Percentiles rank a stretch among this genome's conserved stretches.
phyloP scores from a whole-genome alignment of 2,113 vertebrate genomes.

The Callipepla californica region DNA sequence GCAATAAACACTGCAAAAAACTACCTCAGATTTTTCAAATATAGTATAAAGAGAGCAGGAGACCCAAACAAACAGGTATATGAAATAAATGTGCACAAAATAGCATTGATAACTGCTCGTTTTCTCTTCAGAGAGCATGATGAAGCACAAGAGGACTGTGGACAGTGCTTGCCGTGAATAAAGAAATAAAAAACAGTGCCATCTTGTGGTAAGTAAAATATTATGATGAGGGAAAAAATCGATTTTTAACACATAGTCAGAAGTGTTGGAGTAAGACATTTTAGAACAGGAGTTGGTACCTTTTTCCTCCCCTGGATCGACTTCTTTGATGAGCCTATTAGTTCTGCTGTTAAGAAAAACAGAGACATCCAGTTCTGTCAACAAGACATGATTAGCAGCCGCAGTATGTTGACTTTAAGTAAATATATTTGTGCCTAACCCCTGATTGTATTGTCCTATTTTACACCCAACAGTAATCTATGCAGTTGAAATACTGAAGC shows the following conservation, averaged over 20 bases:
- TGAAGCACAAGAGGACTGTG: background rate
- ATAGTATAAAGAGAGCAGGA: background rate
- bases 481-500: background rate
- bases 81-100: background rate
- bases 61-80: background rate
- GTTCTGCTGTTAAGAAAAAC: background rate
- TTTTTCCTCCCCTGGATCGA: background rate
- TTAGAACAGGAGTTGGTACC: background rate
- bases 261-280: background rate
- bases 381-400: background rate
- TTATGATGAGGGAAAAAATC: background rate
- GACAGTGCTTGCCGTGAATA: background rate
- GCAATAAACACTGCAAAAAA: background rate
- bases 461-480: background rate
- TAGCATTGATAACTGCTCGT: background rate
- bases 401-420: background rate
- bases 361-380: background rate
- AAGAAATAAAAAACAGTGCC: constrained; percentile 65
- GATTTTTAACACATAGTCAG: rapidly evolving
- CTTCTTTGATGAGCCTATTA: background rate
- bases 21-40: rapidly evolving
- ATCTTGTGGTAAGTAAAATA: constrained; percentile 52
- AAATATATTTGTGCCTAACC: rapidly evolving
- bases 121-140: background rate
- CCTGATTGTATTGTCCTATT: background rate